Evolutionary conservation across 2,888 invertebrate genomes (phyloP), one percentile per base, ranked within the genome.

Genomic region (Eurois occulta): DNA sequence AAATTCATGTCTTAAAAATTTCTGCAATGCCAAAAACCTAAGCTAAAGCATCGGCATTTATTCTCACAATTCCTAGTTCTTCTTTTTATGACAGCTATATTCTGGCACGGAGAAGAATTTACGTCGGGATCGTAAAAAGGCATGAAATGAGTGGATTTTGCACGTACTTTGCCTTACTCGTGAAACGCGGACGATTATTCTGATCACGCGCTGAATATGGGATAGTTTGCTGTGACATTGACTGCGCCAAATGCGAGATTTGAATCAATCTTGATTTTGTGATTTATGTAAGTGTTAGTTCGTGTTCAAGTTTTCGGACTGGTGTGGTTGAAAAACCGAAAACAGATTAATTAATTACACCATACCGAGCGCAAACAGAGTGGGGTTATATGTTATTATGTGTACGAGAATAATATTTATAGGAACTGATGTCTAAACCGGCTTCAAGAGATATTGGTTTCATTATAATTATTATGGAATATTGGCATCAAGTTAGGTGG

Each of bases 161-260:
- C 88, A 88, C 88, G 87, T 80, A 79, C 80, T 83, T 70, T 78
- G 76, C 73, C 52, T 77, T 71, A 77, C 58, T 86, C 80, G 83
- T 77, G 85, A 72, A 84, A 81, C 75, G 69, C 79, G 38, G 72
- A 3, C 70, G 86, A 80, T 75, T 67, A 88, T 88, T 87, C 88
- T 43, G 68, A 83, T 84, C 89, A 88, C 89, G 88, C 79, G 43
- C 79, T 67, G 70, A 75, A 87, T 86, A 88, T 87, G 78, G 87
- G 89, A 87, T 87, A 88, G 84, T 88, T 84, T 81, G 81, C 76
- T 66, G 82, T 87, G 88, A 85, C 87, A 88, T 85, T 83, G 85
- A 85, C 83, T 78, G 87, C 79, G 79, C 66, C 79, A 80, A 79
- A 78, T 72, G 83, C 68, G 32, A 80, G 79, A 78, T 82, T 87